Evolutionary conservation across 2,797 vertebrate species (phyloP).

Genomic region (Peromyscus attwateri): DNA sequence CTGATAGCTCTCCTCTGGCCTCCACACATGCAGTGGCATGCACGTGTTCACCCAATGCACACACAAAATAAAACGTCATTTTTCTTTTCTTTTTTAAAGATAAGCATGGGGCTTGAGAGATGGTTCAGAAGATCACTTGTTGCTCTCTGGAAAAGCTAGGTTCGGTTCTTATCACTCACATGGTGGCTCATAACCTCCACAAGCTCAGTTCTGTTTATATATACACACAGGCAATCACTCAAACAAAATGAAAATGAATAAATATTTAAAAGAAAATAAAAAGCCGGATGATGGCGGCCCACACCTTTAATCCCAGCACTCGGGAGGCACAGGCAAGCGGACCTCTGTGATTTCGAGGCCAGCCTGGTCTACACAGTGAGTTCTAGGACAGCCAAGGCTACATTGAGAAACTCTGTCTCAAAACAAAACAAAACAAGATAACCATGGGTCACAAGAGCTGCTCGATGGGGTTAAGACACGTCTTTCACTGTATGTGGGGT

Average conservation of each 20-base stretch:
- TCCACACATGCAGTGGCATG: neutral
- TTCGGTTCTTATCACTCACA: neutral
- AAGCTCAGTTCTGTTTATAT: neutral
- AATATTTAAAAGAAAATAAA: too few species aligned
- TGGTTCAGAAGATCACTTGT: neutral
- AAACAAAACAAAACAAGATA: neutral
- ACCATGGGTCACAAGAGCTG: neutral
- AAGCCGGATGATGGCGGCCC: too few species aligned
- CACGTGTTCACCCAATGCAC: neutral
- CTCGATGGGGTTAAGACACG: neutral
- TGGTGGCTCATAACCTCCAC: neutral
- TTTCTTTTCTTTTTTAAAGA: too few species aligned
- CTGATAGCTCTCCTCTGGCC: neutral
- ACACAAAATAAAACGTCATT: neutral
- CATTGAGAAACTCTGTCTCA: too few species aligned
- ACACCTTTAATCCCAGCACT: too few species aligned
- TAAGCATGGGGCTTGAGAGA: neutral
- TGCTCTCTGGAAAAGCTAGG: neutral
- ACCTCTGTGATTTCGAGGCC: too few species aligned
- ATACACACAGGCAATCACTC: neutral
- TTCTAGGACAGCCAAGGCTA: too few species aligned
- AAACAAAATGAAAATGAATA: neutral
- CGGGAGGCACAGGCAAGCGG: too few species aligned
- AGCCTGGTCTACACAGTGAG: too few species aligned
- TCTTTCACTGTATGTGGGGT: neutral